These are phyloP conservation scores for Orchesellides sinensis DNA, from an alignment of 2,888 invertebrate species.

Conservation along the genomic window DNA sequence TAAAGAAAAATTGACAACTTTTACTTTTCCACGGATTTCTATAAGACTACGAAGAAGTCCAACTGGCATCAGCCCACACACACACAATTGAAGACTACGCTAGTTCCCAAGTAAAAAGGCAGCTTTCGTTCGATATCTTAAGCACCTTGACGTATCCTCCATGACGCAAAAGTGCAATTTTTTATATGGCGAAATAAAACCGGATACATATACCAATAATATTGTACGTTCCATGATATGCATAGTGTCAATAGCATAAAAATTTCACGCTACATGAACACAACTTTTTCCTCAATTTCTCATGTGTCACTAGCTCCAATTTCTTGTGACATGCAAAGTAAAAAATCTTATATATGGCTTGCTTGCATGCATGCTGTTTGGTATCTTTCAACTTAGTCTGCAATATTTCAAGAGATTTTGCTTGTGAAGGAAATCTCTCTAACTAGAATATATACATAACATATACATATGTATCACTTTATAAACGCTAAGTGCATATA, in stretches of 20 bases:
- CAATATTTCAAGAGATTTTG: no score
- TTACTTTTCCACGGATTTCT: not conserved
- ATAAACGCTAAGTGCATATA: no score
- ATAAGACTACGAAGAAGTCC: conserved; percentile 16
- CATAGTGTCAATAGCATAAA: conserved; percentile 51
- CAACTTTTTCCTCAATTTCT: conserved; percentile 63
- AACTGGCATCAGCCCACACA: conserved; percentile 57
- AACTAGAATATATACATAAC: no score
- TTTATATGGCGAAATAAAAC: conserved; percentile 2
- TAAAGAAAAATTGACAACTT: conserved; percentile 39
- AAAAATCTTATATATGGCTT: no score
- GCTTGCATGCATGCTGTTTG: no score
- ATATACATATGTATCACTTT: no score
- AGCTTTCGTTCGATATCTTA: not conserved
- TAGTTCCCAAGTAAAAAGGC: not conserved
- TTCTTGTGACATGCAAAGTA: conserved; percentile 58
- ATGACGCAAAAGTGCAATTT: not conserved
- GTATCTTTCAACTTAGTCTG: no score
- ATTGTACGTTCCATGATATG: conserved; percentile 2
- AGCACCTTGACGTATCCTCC: not conserved
- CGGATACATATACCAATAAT: not conserved
- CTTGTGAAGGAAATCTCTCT: no score
- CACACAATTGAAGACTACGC: not conserved
- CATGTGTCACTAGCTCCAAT: conserved; percentile 63
- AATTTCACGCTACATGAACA: conserved; percentile 63